Evolutionary conservation across 1,140 invertebrate genomes (phyloP), one percentile per base, ranked within the genome.

Genomic region (Drosophila azteca): DNA sequence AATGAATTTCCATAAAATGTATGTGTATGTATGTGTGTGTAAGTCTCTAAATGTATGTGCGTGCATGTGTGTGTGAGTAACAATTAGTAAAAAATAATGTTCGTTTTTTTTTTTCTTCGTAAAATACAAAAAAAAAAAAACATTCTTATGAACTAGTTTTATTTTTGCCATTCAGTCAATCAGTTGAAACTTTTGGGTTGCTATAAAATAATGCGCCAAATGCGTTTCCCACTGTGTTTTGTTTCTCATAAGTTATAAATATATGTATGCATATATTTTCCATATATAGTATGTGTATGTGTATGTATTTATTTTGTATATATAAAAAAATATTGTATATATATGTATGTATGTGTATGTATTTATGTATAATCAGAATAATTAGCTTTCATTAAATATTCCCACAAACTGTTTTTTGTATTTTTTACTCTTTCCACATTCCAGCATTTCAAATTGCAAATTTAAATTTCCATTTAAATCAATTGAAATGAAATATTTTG

Each of bases 121-220:
- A 77, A 82, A 39, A 9, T 15, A 43, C 74, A 61, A 77, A 75
- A 77, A 77, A 61, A 77, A 75, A 77, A 82, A 83, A 78, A 67
- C 52, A 71, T 62, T 45, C 68, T 82, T 87, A 82, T 51, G 13
- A 60, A 58, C 82, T 85, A 84, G 55, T 59, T 69, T 77, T 85
- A 81, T 85, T 82, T 90, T 90, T 87, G 85, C 90, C 90, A 91
- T 91, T 91, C 90, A 91, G 90, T 91, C 90, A 91, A 91, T 91
- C 90, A 91, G 90, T 91, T 80, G 89, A 90, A 91, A 90, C 89
- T 81, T 88, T 90, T 79, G 90, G 89, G 77, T 70, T 79, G 77
- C 58, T 55, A 61, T 61, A 69, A 73, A 41, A 39, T 62, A 65
- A 43, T 57, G 62, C 79, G 80, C 80, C 76, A 84, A 84, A 84